phyloP scores from a whole-genome alignment of 2,797 vertebrate genomes.

The Lagocephalus sceleratus region DNA sequence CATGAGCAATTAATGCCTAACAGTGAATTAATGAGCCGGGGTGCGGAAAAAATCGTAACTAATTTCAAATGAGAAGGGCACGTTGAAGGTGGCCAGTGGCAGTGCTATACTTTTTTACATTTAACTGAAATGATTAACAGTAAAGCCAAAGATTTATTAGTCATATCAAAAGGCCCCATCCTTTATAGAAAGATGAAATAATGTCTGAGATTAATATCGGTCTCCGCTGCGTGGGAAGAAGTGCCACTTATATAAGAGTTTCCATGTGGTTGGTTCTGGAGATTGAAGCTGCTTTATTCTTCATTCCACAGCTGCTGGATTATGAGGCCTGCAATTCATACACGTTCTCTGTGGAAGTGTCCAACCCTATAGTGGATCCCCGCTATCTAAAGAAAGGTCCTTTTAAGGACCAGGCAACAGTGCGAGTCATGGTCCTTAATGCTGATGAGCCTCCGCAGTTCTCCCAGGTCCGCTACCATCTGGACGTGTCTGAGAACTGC shows the following conservation, averaged over 20 bases:
- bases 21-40: constrained; percentile 30
- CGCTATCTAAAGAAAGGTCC: constrained; percentile 83
- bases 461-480: constrained; percentile 77
- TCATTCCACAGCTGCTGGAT: constrained; percentile 75
- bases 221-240: not conserved
- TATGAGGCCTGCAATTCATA: constrained; percentile 83
- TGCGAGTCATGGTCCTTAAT: constrained; percentile 83
- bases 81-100: not conserved
- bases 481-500: constrained; percentile 85
- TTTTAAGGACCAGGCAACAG: constrained; percentile 86
- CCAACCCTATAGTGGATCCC: constrained; percentile 82
- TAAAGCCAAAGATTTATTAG: not conserved
- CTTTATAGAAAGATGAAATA: constrained; percentile 1
- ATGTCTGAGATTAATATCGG: constrained; percentile 23
- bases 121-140: not conserved
- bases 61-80: not conserved
- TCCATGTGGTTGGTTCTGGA: not conserved
- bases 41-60: not conserved
- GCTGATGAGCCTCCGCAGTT: constrained; percentile 87
- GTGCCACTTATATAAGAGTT: no score
- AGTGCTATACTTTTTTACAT: not conserved
- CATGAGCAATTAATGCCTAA: constrained; percentile 37
- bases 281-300: constrained; percentile 15
- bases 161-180: no score
- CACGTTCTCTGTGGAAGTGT: constrained; percentile 83